These are phyloP conservation scores for Spermophilus dauricus DNA, from an alignment of 2,113 vertebrate species.

Conservation along the genomic window DNA sequence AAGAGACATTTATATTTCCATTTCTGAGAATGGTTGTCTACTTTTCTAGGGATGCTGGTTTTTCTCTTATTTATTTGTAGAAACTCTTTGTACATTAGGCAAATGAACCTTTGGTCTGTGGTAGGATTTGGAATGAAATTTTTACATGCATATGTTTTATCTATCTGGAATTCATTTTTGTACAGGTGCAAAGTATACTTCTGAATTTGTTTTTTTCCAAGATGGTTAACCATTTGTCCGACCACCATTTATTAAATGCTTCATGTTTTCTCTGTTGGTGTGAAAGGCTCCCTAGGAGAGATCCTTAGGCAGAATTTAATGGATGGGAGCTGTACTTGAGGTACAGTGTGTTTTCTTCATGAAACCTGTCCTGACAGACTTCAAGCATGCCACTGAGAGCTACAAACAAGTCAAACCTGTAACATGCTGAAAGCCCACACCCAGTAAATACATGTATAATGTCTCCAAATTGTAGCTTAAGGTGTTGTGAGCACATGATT, in stretches of 20 bases:
- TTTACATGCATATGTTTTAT: background rate
- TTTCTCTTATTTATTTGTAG: conserved; percentile 5
- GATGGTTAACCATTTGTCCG: background rate
- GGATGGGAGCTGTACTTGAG: background rate
- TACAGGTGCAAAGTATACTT: background rate
- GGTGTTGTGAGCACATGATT: conserved; percentile 1
- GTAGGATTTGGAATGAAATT: background rate
- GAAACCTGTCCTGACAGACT: conserved; percentile 10
- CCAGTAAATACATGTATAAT: background rate
- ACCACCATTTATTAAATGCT: background rate
- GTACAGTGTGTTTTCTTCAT: conserved; percentile 15
- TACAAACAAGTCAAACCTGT: conserved; percentile 49
- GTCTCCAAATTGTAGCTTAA: conserved; percentile 33
- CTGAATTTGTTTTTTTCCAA: background rate
- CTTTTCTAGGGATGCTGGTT: background rate
- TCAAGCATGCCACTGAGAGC: background rate
- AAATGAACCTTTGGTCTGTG: conserved; percentile 40
- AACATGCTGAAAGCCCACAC: conserved; percentile 17
- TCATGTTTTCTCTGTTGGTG: background rate
- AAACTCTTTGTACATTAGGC: background rate
- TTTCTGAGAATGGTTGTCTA: background rate
- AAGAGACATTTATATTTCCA: background rate
- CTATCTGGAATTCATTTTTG: conserved; percentile 2
- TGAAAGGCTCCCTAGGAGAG: background rate
- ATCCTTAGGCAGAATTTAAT: background rate